Evolutionary conservation across 2,888 invertebrate species (phyloP).

Genomic region (Cancer borealis): DNA sequence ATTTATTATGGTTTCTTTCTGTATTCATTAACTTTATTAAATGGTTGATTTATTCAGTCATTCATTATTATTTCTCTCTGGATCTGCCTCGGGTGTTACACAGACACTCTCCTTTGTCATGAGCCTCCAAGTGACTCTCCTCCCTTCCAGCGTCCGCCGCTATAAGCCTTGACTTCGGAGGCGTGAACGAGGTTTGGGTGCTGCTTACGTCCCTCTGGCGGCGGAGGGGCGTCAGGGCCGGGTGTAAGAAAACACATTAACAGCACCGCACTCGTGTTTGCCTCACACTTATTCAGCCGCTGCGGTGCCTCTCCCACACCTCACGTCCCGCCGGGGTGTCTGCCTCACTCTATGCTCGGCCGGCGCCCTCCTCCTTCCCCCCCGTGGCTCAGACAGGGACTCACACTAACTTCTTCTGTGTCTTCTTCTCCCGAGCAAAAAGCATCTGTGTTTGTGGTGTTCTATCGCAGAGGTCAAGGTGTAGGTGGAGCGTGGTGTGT

Average conservation of each 20-base stretch:
- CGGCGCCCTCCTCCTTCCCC: background rate
- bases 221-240: conserved; percentile 52
- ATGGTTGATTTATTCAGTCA: conserved; percentile 3
- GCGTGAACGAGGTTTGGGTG: conserved; percentile 5
- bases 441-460: conserved; percentile 5
- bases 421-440: conserved; percentile 9
- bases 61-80: conserved; percentile 15
- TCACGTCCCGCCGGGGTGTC: conserved; percentile 28
- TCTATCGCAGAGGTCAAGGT: background rate
- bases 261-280: conserved; percentile 57
- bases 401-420: conserved; percentile 28
- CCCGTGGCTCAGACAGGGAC: conserved; percentile 32
- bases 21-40: background rate
- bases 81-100: background rate
- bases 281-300: conserved; percentile 59
- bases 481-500: background rate
- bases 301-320: conserved; percentile 47
- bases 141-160: background rate
- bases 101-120: conserved; percentile 21
- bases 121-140: background rate
- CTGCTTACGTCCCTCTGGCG: conserved; percentile 47
- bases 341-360: conserved; percentile 29
- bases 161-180: background rate
- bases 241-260: conserved; percentile 63
- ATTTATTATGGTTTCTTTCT: background rate